These are phyloP conservation scores for Smutsia gigantea DNA, from an alignment of 2,797 vertebrate species.

Conservation along the genomic window DNA sequence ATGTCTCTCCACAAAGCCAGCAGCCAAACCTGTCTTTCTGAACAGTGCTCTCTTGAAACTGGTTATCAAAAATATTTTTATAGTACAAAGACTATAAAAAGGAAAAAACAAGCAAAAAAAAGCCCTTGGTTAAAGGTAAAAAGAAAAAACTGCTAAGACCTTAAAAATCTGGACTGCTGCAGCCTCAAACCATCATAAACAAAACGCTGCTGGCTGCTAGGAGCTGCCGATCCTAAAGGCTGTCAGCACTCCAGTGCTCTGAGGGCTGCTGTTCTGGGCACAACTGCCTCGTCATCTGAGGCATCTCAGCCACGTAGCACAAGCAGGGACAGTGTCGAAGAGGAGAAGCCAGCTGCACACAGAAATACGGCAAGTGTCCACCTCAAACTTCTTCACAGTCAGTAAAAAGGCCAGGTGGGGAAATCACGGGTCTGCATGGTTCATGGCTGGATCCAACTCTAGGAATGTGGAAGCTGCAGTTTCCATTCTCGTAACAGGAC, in stretches of 20 bases:
- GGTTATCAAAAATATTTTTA: conserved; percentile 73
- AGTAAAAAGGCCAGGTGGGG: neutral
- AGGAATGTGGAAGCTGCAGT: conserved; percentile 44
- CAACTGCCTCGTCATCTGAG: conserved; percentile 65
- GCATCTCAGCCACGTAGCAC: conserved; percentile 58
- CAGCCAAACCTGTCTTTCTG: neutral
- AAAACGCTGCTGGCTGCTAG: conserved; percentile 41
- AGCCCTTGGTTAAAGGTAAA: conserved; percentile 70
- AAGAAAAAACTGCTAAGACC: conserved; percentile 49
- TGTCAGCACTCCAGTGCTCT: conserved; percentile 36
- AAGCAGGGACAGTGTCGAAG: conserved; percentile 64
- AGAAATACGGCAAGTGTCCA: conserved; percentile 22
- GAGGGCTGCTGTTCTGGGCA: conserved; percentile 56
- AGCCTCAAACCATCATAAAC: conserved; percentile 63
- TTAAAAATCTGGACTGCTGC: conserved; percentile 65
- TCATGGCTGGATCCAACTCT: conserved; percentile 63
- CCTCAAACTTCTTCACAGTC: conserved; percentile 59
- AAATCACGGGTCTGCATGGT: conserved; percentile 58
- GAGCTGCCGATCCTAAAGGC: rapidly evolving
- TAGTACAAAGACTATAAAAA: conserved; percentile 74
- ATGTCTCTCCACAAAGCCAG: neutral
- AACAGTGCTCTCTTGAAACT: conserved; percentile 70
- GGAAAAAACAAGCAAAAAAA: conserved; percentile 74
- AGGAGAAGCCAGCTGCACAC: conserved; percentile 12
- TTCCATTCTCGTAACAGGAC: conserved; percentile 64